Evolutionary conservation across 2,113 vertebrate species (phyloP), one percentile per base, ranked within the genome.

Genomic region (Jaculus jaculus): DNA sequence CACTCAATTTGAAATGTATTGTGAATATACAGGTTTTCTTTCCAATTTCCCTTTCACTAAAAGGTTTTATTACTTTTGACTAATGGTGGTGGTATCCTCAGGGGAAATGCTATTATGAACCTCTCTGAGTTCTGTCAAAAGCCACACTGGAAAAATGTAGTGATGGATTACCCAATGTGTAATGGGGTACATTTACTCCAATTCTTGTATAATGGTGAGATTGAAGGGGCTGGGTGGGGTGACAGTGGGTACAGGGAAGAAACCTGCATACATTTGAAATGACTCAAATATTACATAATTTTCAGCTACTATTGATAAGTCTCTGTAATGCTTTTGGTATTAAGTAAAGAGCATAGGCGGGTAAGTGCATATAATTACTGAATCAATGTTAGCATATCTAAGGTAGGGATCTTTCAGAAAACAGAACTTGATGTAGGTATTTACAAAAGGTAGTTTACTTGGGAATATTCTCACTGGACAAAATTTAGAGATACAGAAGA

Each of bases 1-100:
- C 80, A 85, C 58, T 79, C 75, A 68, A 51, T 89, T 93, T 68
- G 54, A 96, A 83, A 80, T 88, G 85, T 60, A 87, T 54, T 61
- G 84, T 90, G 90, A 97, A 84, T 81, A 90, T 51, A 91, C 66
- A 87, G 47, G 0, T 26, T 42, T 47, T 24, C 51, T 71, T n/a
- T 65, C 54, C 80, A 58, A 87, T 89, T 95, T 95, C 69, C n/a
- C 61, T 75, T 92, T 95, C 39, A 34, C 92, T 95, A 90, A 96
- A 93, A 95, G 87, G 73, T 91, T 97, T 96, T 92, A 94, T 95
- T 95, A 89, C 92, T 95, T 94, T 54, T 83, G 74, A 93, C 90
- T 96, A 96, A 95, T 90, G 79, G 78, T 39, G 4, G 15, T 69
- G 71, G n/a, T 96, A 20, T 84, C 90, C 95, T 94, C 92, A n/a